Percentiles rank a stretch among this genome's conserved stretches.
Evolutionary conservation across 1,140 invertebrate genomes (phyloP).

Genomic region (Drosophila nebulosa): DNA sequence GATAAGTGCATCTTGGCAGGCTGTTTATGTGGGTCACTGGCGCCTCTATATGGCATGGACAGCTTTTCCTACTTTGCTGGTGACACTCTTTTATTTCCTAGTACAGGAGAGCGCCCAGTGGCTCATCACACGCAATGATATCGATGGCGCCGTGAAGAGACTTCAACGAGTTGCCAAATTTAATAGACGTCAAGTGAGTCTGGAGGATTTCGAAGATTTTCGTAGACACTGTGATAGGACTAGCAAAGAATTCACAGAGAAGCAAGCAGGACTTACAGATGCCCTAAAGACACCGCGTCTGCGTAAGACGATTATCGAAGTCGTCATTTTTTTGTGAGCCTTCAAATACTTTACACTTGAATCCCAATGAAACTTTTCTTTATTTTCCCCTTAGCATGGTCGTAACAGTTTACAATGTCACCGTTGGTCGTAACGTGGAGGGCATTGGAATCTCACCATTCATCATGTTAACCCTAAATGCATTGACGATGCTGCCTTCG

Average conservation of each 20-base stretch:
- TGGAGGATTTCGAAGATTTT: conserved; percentile 80
- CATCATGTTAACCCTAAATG: conserved; percentile 82
- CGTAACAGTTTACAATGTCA: conserved; percentile 83
- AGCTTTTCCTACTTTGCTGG: conserved; percentile 80
- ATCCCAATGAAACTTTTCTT: neutral
- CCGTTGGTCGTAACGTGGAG: conserved; percentile 83
- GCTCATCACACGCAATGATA: conserved; percentile 83
- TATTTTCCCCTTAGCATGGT: conserved; percentile 81
- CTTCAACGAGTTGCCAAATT: conserved; percentile 82
- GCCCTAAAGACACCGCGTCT: conserved; percentile 36
- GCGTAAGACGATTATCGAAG: conserved; percentile 24
- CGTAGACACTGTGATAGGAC: conserved; percentile 43
- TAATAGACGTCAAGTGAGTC: conserved; percentile 81
- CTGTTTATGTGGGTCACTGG: conserved; percentile 82
- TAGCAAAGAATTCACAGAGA: conserved; percentile 8
- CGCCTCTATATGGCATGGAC: conserved; percentile 81
- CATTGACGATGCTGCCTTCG: conserved; percentile 82
- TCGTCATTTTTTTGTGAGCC: conserved; percentile 52
- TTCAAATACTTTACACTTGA: no score
- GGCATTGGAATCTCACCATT: conserved; percentile 83
- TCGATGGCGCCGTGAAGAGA: conserved; percentile 82
- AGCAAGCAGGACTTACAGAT: conserved; percentile 65
- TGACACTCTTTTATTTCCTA: conserved; percentile 81
- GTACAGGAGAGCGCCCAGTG: conserved; percentile 85
- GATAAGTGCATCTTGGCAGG: conserved; percentile 82